Evolutionary conservation across 2,888 invertebrate species (phyloP), one percentile per base, ranked within the genome.

Genomic region (Hyposoter didymator): DNA sequence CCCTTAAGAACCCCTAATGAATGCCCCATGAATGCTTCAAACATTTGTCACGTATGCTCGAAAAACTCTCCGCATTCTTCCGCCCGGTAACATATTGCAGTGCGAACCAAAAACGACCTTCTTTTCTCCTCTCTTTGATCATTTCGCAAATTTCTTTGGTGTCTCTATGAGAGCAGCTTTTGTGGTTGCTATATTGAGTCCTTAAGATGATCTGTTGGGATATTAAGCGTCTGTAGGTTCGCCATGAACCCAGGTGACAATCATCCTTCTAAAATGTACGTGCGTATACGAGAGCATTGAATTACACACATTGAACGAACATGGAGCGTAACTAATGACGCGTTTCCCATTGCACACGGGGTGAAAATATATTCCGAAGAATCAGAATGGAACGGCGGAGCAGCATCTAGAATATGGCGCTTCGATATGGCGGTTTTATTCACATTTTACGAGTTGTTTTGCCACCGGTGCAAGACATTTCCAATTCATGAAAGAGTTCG

Each of bases 401-500:
- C 69, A 66, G 70, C 69, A 78, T 86, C 73, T 85, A 87, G 87
- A 89, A 90, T n/a, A n/a, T 90, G 91, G 90, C 89, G 89, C 89
- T 89, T 85, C 90, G 88, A 88, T 90, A 90, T 89, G 88, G 89
- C 89, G 90, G 90, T 91, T 91, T 92, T 90, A 92, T 92, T 90
- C 89, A 89, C 88, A 88, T 90, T 91, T 92, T 91, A 92, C 89
- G 90, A 89, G 90, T 90, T 92, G 92, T 92, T 93, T 92, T 91
- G 90, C 90, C 90, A 90, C 89, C 89, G 88, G 88, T 89, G 88
- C 90, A 88, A 90, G 90, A 89, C 90, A 93, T 92, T 93, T 92
- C 91, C 92, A 93, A 93, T 93, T 93, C 93, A 92, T 92, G 92
- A 92, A 92, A 91, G 92, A 92, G 90, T 90, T 87, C 88, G 74